Percentiles rank a stretch among this genome's conserved stretches.
Evolutionary conservation across 2,797 vertebrate species (phyloP).

Genomic region (Triplophysa yarkandensis): DNA sequence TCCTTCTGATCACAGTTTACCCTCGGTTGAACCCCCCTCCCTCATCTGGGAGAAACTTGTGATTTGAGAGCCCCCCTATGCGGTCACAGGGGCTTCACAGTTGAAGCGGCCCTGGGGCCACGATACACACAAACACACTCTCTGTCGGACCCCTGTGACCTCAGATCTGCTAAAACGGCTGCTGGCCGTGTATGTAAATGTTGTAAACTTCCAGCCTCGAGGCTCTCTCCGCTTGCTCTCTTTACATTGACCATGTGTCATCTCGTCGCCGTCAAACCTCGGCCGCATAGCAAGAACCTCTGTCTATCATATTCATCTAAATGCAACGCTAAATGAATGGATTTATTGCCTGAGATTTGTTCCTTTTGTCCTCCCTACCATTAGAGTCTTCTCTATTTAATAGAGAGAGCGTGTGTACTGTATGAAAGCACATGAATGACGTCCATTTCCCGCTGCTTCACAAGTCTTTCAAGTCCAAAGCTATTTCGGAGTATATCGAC

Average conservation of each 20-base stretch:
- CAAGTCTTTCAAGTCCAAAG: slow-evolving; percentile 70
- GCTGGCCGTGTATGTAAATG: slow-evolving; percentile 67
- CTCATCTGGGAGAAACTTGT: slow-evolving; percentile 59
- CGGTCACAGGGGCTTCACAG: slow-evolving; percentile 60
- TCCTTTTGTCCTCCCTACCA: slow-evolving; percentile 49
- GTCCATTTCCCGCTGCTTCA: slow-evolving; percentile 69
- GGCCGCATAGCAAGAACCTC: neutral
- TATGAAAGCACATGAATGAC: neutral
- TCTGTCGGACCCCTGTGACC: slow-evolving; percentile 55
- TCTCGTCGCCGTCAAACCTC: slow-evolving; percentile 33
- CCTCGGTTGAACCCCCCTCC: slow-evolving; percentile 53
- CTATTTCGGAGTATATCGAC: slow-evolving; percentile 81
- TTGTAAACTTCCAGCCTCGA: slow-evolving; percentile 52
- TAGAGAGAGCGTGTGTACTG: neutral
- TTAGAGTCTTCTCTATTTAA: slow-evolving; percentile 43
- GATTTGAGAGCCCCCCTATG: slow-evolving; percentile 58
- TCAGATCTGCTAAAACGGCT: slow-evolving; percentile 58
- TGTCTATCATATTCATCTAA: slow-evolving; percentile 35
- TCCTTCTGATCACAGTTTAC: slow-evolving; percentile 67
- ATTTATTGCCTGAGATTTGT: slow-evolving; percentile 41
- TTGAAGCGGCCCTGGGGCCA: slow-evolving; percentile 66
- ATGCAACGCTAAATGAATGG: slow-evolving; percentile 29
- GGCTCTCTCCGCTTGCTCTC: slow-evolving; percentile 65
- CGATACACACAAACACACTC: slow-evolving; percentile 57
- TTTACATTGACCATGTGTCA: slow-evolving; percentile 61